A percentile compares a stretch with the other conserved stretches of the same genome.
Conservation (phyloP, 2,797 vertebrate genomes). For the Platyrinchus mystaceus region DNA sequence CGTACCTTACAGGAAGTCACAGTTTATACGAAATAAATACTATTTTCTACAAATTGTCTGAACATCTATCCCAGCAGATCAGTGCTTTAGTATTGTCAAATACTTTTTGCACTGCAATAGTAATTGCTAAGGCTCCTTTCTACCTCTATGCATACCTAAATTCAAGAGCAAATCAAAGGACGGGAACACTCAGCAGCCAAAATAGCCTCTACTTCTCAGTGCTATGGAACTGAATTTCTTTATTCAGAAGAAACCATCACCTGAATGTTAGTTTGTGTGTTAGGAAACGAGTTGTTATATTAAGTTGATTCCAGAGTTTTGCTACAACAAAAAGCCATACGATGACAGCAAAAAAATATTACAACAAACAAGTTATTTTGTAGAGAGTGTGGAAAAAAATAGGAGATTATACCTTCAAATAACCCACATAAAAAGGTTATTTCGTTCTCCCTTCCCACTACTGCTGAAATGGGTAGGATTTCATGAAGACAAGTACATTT, state of each 20-base stretch:
- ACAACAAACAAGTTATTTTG: not conserved
- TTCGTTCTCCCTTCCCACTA: not conserved
- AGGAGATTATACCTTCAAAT: not conserved
- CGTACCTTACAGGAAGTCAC: not conserved
- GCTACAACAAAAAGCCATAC: constrained; percentile 65
- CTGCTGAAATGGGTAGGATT: not conserved
- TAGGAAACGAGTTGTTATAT: constrained; percentile 41
- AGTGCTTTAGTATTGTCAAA: not conserved
- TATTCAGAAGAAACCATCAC: constrained; percentile 41
- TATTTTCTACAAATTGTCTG: not conserved
- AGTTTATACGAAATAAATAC: not conserved
- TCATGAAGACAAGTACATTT: not conserved
- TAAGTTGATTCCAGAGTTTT: constrained; percentile 63
- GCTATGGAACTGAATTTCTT: not conserved
- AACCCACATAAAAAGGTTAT: not conserved
- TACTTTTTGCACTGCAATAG: not conserved
- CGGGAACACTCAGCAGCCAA: not conserved
- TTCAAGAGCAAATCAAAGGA: not conserved
- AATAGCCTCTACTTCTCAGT: not conserved
- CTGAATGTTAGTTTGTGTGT: constrained; percentile 61
- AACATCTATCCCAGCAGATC: not conserved
- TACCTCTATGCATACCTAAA: constrained; percentile 2
- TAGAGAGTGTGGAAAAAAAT: accelerated
- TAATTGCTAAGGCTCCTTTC: not conserved
- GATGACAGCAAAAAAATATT: not conserved